Conservation (phyloP, 2,888 invertebrate genomes). For the Callinectes sapidus region DNA sequence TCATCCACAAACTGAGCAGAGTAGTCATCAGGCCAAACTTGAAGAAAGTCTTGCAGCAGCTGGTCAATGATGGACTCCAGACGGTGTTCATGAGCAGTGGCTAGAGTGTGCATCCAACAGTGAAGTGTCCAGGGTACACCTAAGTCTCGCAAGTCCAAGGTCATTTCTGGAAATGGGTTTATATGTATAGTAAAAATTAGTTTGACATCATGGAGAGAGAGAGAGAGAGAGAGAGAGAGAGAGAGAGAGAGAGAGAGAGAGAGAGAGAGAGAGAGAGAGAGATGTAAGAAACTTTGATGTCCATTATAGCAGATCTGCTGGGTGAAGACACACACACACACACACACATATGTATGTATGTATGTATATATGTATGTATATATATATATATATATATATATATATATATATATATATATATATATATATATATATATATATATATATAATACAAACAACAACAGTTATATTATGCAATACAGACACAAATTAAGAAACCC, state of each 20-base stretch:
- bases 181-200: too few species aligned
- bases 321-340: too few species aligned
- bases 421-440: too few species aligned
- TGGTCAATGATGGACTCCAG: slow-evolving; percentile 91
- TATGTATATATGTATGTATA: too few species aligned
- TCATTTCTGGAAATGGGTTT: slow-evolving; percentile 82
- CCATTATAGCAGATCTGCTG: too few species aligned
- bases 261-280: background rate
- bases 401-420: too few species aligned
- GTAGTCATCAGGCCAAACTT: slow-evolving; percentile 93
- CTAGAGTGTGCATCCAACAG: slow-evolving; percentile 93
- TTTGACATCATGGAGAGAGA: too few species aligned
- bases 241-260: too few species aligned
- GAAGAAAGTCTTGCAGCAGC: slow-evolving; percentile 90
- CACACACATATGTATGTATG: too few species aligned
- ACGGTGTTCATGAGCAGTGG: slow-evolving; percentile 89
- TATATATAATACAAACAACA: too few species aligned
- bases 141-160: slow-evolving; percentile 88
- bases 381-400: too few species aligned
- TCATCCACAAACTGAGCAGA: slow-evolving; percentile 92
- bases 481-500: background rate
- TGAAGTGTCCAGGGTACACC: slow-evolving; percentile 94
- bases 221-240: too few species aligned
- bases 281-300: background rate
- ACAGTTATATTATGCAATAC: background rate